Percentiles rank a stretch among this genome's conserved stretches.
phyloP scores from a whole-genome alignment of 2,113 vertebrate species.

The Paedocypris sp. region DNA sequence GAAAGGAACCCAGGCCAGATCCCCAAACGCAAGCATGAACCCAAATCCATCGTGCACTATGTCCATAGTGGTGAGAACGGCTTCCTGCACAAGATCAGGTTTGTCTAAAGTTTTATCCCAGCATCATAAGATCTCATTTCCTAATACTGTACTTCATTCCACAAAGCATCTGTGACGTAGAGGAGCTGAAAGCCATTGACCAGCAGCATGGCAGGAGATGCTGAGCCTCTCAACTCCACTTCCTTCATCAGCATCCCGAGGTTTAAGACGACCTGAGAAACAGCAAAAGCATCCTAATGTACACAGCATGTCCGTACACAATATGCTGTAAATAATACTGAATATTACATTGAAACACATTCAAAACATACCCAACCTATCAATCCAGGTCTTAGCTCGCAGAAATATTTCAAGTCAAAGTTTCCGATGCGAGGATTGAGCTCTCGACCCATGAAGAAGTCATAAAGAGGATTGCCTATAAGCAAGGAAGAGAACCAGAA shows the following conservation, averaged over 20 bases:
- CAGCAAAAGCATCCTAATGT: background rate
- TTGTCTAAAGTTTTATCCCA: background rate
- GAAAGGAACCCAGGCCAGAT: conserved; percentile 83
- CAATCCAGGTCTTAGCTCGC: conserved; percentile 79
- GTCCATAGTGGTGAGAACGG: conserved; percentile 80
- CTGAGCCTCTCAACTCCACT: conserved; percentile 63
- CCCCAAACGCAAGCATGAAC: conserved; percentile 83
- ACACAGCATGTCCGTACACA: no score
- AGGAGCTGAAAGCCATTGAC: conserved; percentile 78
- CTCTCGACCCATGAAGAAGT: conserved; percentile 84
- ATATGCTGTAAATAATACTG: background rate
- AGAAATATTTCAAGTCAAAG: conserved; percentile 87
- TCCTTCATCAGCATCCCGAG: conserved; percentile 75
- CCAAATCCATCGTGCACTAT: conserved; percentile 83
- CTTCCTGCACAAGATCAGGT: conserved; percentile 57
- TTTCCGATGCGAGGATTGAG: conserved; percentile 73
- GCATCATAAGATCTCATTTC: no score
- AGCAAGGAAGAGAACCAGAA: conserved; percentile 13
- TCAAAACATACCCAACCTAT: conserved; percentile 77
- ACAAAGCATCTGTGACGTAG: conserved; percentile 74
- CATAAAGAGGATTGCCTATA: conserved; percentile 73
- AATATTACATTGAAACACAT: background rate
- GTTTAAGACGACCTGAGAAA: conserved; percentile 70
- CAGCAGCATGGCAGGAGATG: conserved; percentile 76
- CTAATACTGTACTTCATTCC: conserved; percentile 85